Percentiles rank a stretch among this genome's conserved stretches.
These are phyloP conservation scores for Palythoa grandiflora DNA, from an alignment of 92 coral and sea anemone genomes.

Conservation along the genomic window DNA sequence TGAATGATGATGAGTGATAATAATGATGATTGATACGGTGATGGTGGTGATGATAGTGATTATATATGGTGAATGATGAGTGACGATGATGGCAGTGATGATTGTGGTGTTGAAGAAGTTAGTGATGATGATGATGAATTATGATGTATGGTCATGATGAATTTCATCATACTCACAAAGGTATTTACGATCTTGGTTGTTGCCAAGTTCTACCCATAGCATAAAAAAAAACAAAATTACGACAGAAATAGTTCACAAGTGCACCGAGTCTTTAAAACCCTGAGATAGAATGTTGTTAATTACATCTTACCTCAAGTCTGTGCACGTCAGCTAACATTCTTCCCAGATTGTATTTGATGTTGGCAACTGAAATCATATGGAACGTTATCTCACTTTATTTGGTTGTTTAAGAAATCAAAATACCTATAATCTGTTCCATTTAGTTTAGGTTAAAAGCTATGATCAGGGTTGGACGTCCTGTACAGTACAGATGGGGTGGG, in stretches of 20 bases:
- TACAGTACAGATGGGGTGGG: too few species aligned
- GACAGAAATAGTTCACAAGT: not conserved
- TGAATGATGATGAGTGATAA: not conserved
- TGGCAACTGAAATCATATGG: slow-evolving; percentile 66
- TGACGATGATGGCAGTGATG: not conserved
- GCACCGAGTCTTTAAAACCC: not conserved
- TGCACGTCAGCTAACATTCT: slow-evolving; percentile 80
- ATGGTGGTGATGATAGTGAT: not conserved
- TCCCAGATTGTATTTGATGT: slow-evolving; percentile 92
- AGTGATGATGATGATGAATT: not conserved
- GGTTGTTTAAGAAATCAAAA: not conserved
- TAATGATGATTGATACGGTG: not conserved
- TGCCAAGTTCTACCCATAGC: too few species aligned
- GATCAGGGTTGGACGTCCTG: too few species aligned
- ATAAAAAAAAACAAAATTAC: not conserved
- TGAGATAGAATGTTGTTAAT: not conserved
- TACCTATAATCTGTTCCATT: too few species aligned
- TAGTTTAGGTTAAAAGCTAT: too few species aligned
- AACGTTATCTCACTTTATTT: not conserved
- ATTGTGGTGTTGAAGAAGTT: not conserved
- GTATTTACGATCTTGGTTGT: too few species aligned
- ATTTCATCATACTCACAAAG: too few species aligned
- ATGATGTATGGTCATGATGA: too few species aligned
- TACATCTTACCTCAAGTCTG: slow-evolving; percentile 59
- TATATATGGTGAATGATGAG: not conserved